These are phyloP conservation scores for Chrysoperla carnea DNA, from an alignment of 1,140 invertebrate genomes.

Conservation along the genomic window DNA sequence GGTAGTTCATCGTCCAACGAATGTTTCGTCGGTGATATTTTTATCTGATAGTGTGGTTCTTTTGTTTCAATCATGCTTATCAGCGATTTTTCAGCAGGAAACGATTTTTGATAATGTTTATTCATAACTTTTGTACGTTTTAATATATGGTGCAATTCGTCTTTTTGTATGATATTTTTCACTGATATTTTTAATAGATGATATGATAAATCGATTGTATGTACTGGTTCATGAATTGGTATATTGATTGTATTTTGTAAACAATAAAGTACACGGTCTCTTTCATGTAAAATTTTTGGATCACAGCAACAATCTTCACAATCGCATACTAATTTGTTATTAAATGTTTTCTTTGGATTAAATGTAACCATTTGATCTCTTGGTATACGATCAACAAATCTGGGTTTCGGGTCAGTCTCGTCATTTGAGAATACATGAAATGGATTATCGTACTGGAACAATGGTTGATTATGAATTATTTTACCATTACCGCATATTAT, in stretches of 20 bases:
- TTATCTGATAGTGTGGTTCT: neutral
- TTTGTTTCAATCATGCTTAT: neutral
- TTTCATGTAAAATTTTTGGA: neutral
- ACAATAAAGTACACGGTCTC: neutral
- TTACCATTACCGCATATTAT: constrained; percentile 32
- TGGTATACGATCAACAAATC: neutral
- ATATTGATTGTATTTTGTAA: neutral
- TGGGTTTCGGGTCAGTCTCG: neutral
- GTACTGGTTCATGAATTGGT: neutral
- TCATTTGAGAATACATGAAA: constrained; percentile 6
- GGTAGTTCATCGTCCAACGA: neutral
- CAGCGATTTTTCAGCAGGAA: too few species aligned
- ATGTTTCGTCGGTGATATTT: neutral
- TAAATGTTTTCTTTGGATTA: too few species aligned
- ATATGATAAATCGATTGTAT: neutral
- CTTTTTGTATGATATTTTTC: constrained; percentile 2
- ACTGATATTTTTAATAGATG: neutral
- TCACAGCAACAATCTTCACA: neutral
- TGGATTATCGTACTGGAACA: constrained; percentile 30
- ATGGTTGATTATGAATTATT: constrained; percentile 23
- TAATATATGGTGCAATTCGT: constrained; percentile 4
- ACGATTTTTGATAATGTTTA: too few species aligned
- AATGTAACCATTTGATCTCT: neutral
- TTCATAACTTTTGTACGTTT: too few species aligned
- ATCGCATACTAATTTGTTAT: too few species aligned